Evolutionary conservation across 92 coral and sea anemone genomes (phyloP), one percentile per base, ranked within the genome.

Genomic region (Plumapathes pennacea): DNA sequence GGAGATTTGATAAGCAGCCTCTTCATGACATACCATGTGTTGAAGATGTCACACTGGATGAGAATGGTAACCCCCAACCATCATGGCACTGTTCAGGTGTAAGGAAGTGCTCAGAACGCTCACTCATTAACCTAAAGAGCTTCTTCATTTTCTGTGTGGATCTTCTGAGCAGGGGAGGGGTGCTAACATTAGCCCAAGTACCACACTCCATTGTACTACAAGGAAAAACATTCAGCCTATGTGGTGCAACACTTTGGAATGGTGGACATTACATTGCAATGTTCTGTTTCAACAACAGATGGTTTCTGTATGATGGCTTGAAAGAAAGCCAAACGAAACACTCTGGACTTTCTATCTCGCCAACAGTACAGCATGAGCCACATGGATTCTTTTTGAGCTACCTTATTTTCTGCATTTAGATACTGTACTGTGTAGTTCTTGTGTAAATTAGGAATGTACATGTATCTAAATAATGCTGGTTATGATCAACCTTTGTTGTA

Each of bases 281-380:
- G 26, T 62, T 73, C 46, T 32, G 17, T 37, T 62, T 14, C 15
- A 50, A 31, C 42, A 47, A 37, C 39, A 50, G 50, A 25, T 60
- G 79, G 79, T 48, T 12, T 20, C 27, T 38, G 60, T 72, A 60
- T 50, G 71, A 71, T 71, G 79, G 79, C 38, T 15, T 72, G 34
- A 72, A 34, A 36, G 79, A 46, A 45, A 13, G 40, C 25, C 7
- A 31, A 9, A 36, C 32, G 32, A 46, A 48, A 52, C 50, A 49
- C 18, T 17, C 70, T 26, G 79, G 79, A 47, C 15, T 72, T 46
- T 18, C 58, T 2, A 49, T 60, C 15, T 46, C 69, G 28, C 57
- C 50, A 4, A 45, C 38, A 17, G 30, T 72, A 21, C 39, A 27
- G 25, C 12, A 60, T 10, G 50, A 71, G 38, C 79, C 78, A 23